A percentile compares a stretch with the other conserved stretches of the same genome.
phyloP scores from a whole-genome alignment of 2,888 invertebrate genomes.

The Arenicola marina region DNA sequence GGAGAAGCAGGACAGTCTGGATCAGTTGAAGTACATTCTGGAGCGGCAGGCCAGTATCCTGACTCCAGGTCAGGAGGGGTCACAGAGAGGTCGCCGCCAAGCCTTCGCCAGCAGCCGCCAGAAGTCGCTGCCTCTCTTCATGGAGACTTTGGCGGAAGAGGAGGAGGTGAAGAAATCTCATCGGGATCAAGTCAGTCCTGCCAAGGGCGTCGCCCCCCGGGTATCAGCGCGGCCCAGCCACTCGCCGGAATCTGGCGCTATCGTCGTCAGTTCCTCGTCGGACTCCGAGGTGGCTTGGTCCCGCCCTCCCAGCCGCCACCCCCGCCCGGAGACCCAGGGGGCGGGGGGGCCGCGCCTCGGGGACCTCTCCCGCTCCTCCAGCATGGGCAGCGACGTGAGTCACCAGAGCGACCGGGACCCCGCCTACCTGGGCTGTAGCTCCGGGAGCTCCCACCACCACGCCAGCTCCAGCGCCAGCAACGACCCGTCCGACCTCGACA shows the following conservation, averaged over 20 bases:
- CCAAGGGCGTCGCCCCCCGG: no score
- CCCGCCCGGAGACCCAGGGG: not conserved
- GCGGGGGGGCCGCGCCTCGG: not conserved
- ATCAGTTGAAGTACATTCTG: conserved; percentile 11
- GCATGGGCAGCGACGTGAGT: not conserved
- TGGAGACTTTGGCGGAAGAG: conserved; percentile 48
- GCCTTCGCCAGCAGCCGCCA: conserved; percentile 41
- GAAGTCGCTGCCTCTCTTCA: conserved; percentile 45
- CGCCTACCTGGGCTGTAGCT: not conserved
- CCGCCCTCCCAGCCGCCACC: not conserved
- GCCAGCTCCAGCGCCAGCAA: not conserved
- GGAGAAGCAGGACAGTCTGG: conserved; percentile 13
- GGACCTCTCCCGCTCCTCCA: not conserved
- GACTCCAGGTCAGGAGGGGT: not conserved
- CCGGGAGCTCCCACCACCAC: not conserved
- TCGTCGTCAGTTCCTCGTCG: not conserved
- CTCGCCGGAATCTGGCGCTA: not conserved
- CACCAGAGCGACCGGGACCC: not conserved
- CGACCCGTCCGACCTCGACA: not conserved
- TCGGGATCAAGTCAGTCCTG: no score
- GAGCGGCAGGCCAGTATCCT: conserved; percentile 16
- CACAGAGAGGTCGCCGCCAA: conserved; percentile 14
- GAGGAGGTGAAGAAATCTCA: conserved; percentile 38
- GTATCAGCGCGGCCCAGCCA: not conserved
- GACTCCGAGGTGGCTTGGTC: not conserved